Evolutionary conservation across 2,113 vertebrate species (phyloP).

Genomic region (Muscicapa adusta): DNA sequence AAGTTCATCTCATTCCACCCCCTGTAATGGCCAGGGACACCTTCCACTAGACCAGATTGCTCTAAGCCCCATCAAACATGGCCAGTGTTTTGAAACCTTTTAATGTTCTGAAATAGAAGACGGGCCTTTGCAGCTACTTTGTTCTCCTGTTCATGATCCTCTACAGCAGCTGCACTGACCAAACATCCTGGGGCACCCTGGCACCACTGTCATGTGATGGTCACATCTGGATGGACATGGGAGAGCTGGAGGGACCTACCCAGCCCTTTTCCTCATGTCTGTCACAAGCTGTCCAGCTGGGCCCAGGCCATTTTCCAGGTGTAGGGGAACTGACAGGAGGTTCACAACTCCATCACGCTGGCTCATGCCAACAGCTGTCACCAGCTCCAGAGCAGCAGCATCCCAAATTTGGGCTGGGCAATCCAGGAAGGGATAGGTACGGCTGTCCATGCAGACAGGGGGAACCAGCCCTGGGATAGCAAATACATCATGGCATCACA

Average conservation of each 20-base stretch:
- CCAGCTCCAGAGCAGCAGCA: neutral
- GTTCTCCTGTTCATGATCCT: neutral
- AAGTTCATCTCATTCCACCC: neutral
- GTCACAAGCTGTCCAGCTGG: neutral
- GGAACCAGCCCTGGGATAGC: neutral
- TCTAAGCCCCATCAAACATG: neutral
- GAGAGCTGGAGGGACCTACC: neutral
- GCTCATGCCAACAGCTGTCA: neutral
- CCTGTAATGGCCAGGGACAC: neutral
- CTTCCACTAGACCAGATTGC: neutral
- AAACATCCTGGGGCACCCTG: neutral
- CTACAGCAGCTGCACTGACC: neutral
- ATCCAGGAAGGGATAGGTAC: neutral
- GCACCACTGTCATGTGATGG: rapidly evolving
- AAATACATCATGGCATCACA: neutral
- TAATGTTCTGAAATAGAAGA: neutral
- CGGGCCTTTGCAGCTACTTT: neutral
- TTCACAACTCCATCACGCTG: neutral
- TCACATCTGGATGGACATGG: rapidly evolving
- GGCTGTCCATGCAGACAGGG: neutral
- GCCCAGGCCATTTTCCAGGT: neutral
- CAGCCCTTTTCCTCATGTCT: neutral
- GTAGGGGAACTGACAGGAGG: neutral
- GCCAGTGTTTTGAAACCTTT: neutral
- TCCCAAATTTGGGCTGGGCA: neutral